A percentile compares a stretch with the other conserved stretches of the same genome.
These are phyloP conservation scores for Orientallactaga sibirica DNA, from an alignment of 2,797 vertebrate species.

Conservation along the genomic window DNA sequence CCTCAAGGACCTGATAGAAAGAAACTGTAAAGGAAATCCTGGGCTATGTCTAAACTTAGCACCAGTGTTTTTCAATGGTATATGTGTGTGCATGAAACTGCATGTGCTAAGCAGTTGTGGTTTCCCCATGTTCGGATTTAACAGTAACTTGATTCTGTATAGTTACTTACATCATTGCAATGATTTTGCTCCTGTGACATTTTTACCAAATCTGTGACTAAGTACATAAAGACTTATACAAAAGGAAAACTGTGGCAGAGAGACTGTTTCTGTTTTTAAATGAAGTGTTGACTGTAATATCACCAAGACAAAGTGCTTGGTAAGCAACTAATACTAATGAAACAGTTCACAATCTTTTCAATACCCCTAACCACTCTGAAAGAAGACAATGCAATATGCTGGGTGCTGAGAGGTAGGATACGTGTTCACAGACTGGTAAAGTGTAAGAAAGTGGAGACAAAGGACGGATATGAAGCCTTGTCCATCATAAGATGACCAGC, in stretches of 20 bases:
- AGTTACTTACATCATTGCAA: slow-evolving; percentile 56
- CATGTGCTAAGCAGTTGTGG: background rate
- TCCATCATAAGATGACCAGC: background rate
- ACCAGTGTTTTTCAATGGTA: fast-evolving
- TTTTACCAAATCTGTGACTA: slow-evolving; percentile 82
- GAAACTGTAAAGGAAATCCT: background rate
- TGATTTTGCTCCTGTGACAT: slow-evolving; percentile 73
- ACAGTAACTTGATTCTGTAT: background rate
- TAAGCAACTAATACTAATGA: background rate
- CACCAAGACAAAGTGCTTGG: background rate
- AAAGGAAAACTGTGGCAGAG: background rate
- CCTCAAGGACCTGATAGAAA: background rate
- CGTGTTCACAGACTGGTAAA: background rate
- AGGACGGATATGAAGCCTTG: background rate
- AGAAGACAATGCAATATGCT: background rate
- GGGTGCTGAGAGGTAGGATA: background rate
- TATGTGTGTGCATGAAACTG: no score
- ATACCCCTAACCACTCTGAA: slow-evolving; percentile 1
- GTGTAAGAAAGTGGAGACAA: background rate
- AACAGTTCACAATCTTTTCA: slow-evolving; percentile 18
- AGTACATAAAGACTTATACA: slow-evolving; percentile 76
- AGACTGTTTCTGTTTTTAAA: background rate
- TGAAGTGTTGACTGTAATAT: background rate
- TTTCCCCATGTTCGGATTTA: background rate
- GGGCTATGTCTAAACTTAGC: background rate